Base-by-base conservation (phyloP, 2,888 invertebrate genomes). In the Tupiocoris notatus region DNA sequence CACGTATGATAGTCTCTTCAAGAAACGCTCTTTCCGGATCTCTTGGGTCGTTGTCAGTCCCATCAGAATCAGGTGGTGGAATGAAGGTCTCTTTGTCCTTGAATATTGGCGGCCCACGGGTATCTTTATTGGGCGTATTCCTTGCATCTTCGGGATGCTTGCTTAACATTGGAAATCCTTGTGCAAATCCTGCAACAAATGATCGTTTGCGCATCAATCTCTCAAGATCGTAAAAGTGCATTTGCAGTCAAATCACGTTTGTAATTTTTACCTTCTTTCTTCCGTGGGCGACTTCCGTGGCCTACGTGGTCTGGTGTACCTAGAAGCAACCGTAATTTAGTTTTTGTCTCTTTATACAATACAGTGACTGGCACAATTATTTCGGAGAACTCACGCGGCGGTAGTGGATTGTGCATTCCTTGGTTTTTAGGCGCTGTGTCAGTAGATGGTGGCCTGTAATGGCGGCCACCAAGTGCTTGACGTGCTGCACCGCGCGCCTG, bases 401-500 rank as follows among this genome's bases (percentile, higher is more conserved):
- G 39, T 62, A 25, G 54, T 1, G 75, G 75, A 18, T 75, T 75
- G 61, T 75, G 75, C 17, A 65, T 75, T 2, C 75, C 75, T 20
- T 75, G 75, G 75, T 75, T 65, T 21, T 66, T 75, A 7, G 75
- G 66, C 39, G 12, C 39, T 1, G 65, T 57, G 1, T 58, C 58
- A 25, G 23, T 65, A 21, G 54, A 20, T 7, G 62, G 24, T 6
- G 66, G 65, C 16, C 63, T 24, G 21, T 58, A 18, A 6, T 57
- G 58, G 2, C 66, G 17, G 39, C 75, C 58, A 16, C 74, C 74
- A 66, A 58, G 39, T 39, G 65, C 65, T 21, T 75, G 75, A 6
- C 75, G 65, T 1, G 75, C 75, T 12, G 75, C 75, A 16, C 75
- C 75, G 21, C 75, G 56, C 12, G 66, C 66, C 25, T 75, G 75